Evolutionary conservation across 2,888 invertebrate genomes (phyloP), one percentile per base, ranked within the genome.

Genomic region (Blastobasis adustella): DNA sequence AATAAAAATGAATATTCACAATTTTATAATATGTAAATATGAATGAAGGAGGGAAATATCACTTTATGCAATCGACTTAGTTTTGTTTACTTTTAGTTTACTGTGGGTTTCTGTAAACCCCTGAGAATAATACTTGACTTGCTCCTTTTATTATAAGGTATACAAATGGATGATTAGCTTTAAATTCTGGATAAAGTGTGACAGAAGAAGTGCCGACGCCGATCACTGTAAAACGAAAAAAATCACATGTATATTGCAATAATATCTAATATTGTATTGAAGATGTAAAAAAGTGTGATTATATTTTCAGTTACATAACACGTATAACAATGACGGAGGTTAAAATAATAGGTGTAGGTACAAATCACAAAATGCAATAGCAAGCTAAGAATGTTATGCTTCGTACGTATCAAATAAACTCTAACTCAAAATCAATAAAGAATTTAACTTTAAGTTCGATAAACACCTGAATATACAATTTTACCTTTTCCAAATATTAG

Each of bases 221-320:
- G n/a, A 46, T 37, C 47, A 58, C 58, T 46, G 55, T 51, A 54
- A 49, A 51, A 37, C 43, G 41, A 10, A 59, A 59, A 65, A n/a
- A 49, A 47, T 51, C 65, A 63, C 23, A 46, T 56, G 48, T 70
- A 70, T 23, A 66, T 7, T 9, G 61, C 23, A 1, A 10, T 48
- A 38, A 56, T 52, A 41, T 56, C 7, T 23, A 49, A 46, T 54
- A 46, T 45, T 51, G 71, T 57, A 10, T 53, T 56, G 51, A 60
- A 61, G 43, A 65, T 8, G 49, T 23, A 23, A 23, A 64, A 70
- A 36, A 68, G 58, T n/a, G 46, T 54, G 57, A 48, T 62, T 55
- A 43, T 62, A n/a, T 62, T n/a, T 45, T 49, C 44, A 47, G 39
- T 38, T 39, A 7, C 4, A 39, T 5, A 10, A 8, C 10, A 10